Evolutionary conservation across 2,113 vertebrate species (phyloP), one percentile per base, ranked within the genome.

Genomic region (Parus major): DNA sequence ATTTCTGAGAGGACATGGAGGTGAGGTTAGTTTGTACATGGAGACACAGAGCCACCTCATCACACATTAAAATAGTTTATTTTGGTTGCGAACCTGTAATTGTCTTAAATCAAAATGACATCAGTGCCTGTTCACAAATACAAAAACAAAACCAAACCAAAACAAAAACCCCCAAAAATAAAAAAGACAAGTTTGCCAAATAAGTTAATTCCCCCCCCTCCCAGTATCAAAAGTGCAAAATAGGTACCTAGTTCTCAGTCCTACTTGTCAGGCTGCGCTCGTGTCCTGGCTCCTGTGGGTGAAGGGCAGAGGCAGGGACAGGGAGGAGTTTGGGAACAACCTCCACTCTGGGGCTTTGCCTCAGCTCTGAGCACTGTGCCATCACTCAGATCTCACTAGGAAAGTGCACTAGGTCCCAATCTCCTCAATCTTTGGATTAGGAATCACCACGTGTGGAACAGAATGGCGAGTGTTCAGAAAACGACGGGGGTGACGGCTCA

Each of bases 41-140:
- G 25, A 77, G 64, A 82, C 44, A 42, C 52, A 52, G 79, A 93
- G 69, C 56, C 77, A 20, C 36, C 15, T 69, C 79, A 20, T 89
- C 98, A 96, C 97, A 98, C 98, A 64, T 93, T 97, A 98, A 98
- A 98, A 98, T 98, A 98, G 95, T 98, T 98, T 98, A 98, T 98
- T 98, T 98, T 95, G 96, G 93, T 97, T 98, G 97, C 91, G 88
- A 97, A 96, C 95, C 92, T 77, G 82, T 97, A 90, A 91, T 93
- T 2, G 15, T 96, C 88, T 97, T 88, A 94, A 97, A 97, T 95
- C 76, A 95, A 98, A 98, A 97, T 75, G 73, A 97, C 96, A 97
- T 97, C 94, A 96, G 95, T 95, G 96, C 95, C 93, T 96, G 91
- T 89, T 97, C 96, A 98, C 97, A 97, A 56, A 97, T 97, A 98